Evolutionary conservation across 2,888 invertebrate species (phyloP).

Genomic region (Leucoptera coffeella): DNA sequence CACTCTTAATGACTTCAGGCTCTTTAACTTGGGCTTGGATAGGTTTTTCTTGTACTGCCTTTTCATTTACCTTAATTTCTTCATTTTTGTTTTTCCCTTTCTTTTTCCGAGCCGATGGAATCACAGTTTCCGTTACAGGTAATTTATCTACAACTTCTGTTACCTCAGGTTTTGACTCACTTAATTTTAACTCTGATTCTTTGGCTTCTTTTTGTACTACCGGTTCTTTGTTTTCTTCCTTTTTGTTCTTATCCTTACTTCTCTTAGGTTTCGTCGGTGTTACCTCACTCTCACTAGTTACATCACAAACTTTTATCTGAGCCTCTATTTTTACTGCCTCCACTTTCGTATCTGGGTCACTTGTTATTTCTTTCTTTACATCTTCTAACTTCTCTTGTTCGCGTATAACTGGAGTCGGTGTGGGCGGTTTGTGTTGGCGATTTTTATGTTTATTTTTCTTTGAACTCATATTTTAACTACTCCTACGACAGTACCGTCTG

Average conservation of each 20-base stretch:
- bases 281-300: constrained; percentile 10
- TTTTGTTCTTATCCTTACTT: constrained; percentile 36
- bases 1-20: constrained; percentile 5
- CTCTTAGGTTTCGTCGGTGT: constrained; percentile 41
- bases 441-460: not conserved
- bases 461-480: not conserved
- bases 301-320: constrained; percentile 2
- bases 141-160: not conserved
- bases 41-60: constrained; percentile 4
- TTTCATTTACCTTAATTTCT: constrained; percentile 6
- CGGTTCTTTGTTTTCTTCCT: constrained; percentile 11
- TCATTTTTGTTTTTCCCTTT: constrained; percentile 28
- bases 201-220: constrained; percentile 3
- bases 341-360: not conserved
- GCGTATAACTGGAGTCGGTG: not conserved
- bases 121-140: constrained; percentile 7
- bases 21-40: constrained; percentile 5
- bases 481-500: not conserved
- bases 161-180: not conserved
- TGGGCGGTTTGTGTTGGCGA: not conserved
- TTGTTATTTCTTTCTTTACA: not conserved
- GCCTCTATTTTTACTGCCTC: not conserved
- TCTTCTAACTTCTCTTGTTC: not conserved
- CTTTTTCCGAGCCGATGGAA: constrained; percentile 26
- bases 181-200: constrained; percentile 1